Conservation (phyloP, 2,888 invertebrate species). For the Nomada fucata region DNA sequence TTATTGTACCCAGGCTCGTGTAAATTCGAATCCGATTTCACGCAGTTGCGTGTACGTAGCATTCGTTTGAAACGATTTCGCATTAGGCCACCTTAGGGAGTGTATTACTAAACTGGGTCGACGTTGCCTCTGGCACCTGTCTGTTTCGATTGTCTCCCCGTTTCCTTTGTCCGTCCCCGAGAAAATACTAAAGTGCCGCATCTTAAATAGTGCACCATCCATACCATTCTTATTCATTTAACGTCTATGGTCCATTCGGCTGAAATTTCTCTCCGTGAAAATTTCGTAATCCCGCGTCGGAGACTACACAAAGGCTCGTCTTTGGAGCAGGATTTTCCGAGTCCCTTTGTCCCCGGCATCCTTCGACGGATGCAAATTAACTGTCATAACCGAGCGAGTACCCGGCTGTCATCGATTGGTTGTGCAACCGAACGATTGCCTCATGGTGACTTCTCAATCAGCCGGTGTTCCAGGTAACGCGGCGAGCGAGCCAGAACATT, state of each 20-base stretch:
- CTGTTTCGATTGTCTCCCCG: slow-evolving; percentile 42
- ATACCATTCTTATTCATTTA: not conserved
- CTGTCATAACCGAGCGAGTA: slow-evolving; percentile 55
- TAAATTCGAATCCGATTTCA: slow-evolving; percentile 24
- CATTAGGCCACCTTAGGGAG: slow-evolving; percentile 51
- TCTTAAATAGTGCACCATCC: not conserved
- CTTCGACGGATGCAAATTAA: slow-evolving; percentile 62
- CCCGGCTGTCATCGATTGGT: slow-evolving; percentile 55
- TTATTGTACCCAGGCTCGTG: not conserved
- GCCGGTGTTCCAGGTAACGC: slow-evolving; percentile 44
- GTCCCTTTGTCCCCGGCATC: slow-evolving; percentile 10
- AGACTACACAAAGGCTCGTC: not conserved
- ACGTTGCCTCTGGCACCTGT: slow-evolving; percentile 57
- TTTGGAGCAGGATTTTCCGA: not conserved
- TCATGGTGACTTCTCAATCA: slow-evolving; percentile 47
- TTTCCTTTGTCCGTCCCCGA: not conserved
- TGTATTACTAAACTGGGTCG: slow-evolving; percentile 55
- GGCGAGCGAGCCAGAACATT: slow-evolving; percentile 56
- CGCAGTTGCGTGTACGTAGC: not conserved
- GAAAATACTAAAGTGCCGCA: not conserved
- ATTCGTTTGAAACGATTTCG: slow-evolving; percentile 57
- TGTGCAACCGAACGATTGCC: slow-evolving; percentile 59
- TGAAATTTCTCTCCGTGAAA: not conserved
- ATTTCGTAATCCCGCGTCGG: not conserved
- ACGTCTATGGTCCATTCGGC: not conserved